Evolutionary conservation across 2,888 invertebrate species (phyloP).

Genomic region (Archaeoteleia sp.): DNA sequence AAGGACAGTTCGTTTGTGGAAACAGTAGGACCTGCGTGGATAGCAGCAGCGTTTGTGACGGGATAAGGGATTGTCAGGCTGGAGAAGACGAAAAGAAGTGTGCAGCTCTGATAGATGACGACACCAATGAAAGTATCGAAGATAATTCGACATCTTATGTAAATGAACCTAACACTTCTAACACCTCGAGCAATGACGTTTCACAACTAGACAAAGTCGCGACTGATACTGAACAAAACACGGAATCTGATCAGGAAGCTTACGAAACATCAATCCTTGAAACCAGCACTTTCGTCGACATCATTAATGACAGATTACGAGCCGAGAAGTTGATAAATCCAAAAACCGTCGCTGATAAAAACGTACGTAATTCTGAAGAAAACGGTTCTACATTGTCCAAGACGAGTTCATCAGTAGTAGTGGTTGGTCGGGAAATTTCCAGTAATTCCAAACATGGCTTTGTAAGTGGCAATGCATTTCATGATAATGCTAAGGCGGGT

Average conservation of each 20-base stretch:
- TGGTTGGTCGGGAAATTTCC: constrained; percentile 45
- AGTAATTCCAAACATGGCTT: constrained; percentile 38
- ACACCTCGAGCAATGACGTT: no score
- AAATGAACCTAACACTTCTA: no score
- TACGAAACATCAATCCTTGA: constrained; percentile 62
- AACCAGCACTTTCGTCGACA: constrained; percentile 60
- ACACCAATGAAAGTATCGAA: constrained; percentile 30
- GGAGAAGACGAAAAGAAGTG: constrained; percentile 87
- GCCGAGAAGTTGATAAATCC: constrained; percentile 31
- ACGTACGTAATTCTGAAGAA: neutral
- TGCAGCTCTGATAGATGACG: constrained; percentile 73
- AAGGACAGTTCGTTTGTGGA: constrained; percentile 84
- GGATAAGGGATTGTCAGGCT: constrained; percentile 82
- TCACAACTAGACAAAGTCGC: no score
- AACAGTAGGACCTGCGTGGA: constrained; percentile 83
- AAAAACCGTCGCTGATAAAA: constrained; percentile 36
- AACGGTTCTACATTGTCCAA: neutral
- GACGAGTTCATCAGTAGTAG: constrained; percentile 14
- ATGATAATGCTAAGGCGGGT: constrained; percentile 46
- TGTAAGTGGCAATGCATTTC: constrained; percentile 37
- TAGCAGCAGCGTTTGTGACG: constrained; percentile 82
- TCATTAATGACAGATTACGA: constrained; percentile 36
- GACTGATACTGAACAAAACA: no score
- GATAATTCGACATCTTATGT: constrained; percentile 9
- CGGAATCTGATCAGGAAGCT: constrained; percentile 59